Evolutionary conservation across 1,140 invertebrate species (phyloP), one percentile per base, ranked within the genome.

Genomic region (Drosophila sp.): DNA sequence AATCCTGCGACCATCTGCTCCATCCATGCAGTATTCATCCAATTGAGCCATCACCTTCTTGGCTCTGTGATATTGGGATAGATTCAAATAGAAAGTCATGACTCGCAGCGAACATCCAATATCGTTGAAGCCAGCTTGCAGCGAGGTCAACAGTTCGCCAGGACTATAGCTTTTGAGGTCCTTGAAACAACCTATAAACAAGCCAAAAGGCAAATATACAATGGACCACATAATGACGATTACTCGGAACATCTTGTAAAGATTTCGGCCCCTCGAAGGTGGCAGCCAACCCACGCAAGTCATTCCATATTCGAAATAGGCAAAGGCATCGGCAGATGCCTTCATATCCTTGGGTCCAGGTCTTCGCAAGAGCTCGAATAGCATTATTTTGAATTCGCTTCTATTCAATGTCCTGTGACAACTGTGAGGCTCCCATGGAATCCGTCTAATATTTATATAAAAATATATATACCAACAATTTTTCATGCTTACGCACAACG

Each of bases 51-150:
- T 10, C 0, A 67, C 41, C 3, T 60, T 29, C 23, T 81, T 75
- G 5, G 66, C 35, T 40, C 50, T 23, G 10, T 29, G 1, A 0
- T 78, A 62, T 6, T 70, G 58, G 64, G 64, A 56, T 0, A 60
- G 10, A 11, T 66, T 40, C 4, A 68, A 0, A n/a, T 8, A 40
- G 8, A 30, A 54, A 25, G 35, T 70, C 4, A 55, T 7, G 11
- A 35, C 56, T 41, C 75, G 74, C 0, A 75, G 41, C 0, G 72
- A 64, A 32, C 55, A 7, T 25, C 72, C 72, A 8, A 74, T 30
- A 0, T 62, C 1, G 38, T 83, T 83, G 6, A 83, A 25, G 6
- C 64, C 70, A 0, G 65, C 60, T 27, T 83, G 80, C 10, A 83
- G 2, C 1, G 78, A 78, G 0, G 66, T 70, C 0, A 83, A 27